Evolutionary conservation across 2,113 vertebrate species (phyloP).

Genomic region (Python bivittatus): DNA sequence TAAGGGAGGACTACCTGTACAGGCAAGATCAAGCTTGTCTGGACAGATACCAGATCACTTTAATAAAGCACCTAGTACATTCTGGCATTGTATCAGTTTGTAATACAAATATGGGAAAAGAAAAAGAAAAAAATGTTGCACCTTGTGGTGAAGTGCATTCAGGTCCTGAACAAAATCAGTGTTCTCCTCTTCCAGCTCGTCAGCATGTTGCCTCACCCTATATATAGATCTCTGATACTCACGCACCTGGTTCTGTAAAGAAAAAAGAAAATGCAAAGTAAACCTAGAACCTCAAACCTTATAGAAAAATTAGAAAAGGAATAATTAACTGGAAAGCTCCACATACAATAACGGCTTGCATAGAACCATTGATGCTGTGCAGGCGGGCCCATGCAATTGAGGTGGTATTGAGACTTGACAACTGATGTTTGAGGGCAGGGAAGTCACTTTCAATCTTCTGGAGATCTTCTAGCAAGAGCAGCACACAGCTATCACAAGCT

Average conservation of each 20-base stretch:
- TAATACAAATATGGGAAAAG: not conserved
- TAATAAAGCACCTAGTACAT: not conserved
- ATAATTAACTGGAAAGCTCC: not conserved
- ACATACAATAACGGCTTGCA: slow-evolving; percentile 76
- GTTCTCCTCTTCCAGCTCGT: slow-evolving; percentile 79
- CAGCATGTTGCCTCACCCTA: slow-evolving; percentile 63
- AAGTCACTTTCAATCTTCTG: slow-evolving; percentile 73
- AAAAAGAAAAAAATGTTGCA: slow-evolving; percentile 31
- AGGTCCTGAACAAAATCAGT: slow-evolving; percentile 73
- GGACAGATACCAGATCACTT: not conserved
- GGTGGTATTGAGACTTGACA: slow-evolving; percentile 82
- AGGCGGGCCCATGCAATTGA: slow-evolving; percentile 85
- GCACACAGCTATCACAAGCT: slow-evolving; percentile 94
- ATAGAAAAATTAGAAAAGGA: fast-evolving
- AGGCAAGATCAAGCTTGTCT: no score
- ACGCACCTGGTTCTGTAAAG: slow-evolving; percentile 70
- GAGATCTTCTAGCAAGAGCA: slow-evolving; percentile 87
- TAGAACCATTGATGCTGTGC: slow-evolving; percentile 73
- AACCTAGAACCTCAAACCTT: fast-evolving
- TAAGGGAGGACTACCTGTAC: no score
- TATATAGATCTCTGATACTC: slow-evolving; percentile 73
- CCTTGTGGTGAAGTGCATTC: slow-evolving; percentile 77
- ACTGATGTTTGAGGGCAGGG: slow-evolving; percentile 67
- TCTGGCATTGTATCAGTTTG: not conserved
- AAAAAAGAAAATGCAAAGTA: not conserved